Percentiles rank a stretch among this genome's conserved stretches.
These are phyloP conservation scores for Campopleginae sp. DNA, from an alignment of 2,888 invertebrate genomes.

Conservation along the genomic window DNA sequence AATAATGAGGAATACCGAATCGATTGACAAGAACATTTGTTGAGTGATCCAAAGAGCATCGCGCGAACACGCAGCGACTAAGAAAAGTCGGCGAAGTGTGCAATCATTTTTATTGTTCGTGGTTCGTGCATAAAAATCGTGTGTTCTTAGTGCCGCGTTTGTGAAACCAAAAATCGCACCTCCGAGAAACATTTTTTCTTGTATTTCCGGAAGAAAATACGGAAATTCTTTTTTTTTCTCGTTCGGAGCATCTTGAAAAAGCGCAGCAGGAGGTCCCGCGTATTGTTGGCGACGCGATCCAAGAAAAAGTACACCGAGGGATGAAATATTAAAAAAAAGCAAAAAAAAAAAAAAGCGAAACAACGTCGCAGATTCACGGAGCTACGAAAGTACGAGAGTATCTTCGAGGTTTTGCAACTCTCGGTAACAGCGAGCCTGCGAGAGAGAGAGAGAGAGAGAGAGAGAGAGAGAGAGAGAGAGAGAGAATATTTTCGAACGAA, in stretches of 20 bases:
- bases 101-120: not conserved
- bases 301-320: not conserved
- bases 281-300: not conserved
- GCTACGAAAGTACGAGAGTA: not conserved
- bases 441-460: too few species aligned
- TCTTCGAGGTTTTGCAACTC: not conserved
- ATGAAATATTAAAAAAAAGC: not conserved
- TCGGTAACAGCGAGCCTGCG: not conserved
- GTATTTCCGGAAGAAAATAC: not conserved
- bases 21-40: conserved; percentile 3
- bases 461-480: not conserved
- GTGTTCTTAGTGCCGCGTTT: not conserved
- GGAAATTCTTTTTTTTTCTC: not conserved
- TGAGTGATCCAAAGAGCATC: conserved; percentile 13
- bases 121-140: not conserved
- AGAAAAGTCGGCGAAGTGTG: not conserved
- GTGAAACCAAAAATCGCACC: not conserved
- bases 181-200: not conserved
- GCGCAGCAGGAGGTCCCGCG: not conserved
- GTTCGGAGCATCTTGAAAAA: not conserved
- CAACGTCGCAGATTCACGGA: not conserved
- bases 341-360: not conserved
- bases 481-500: not conserved
- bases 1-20: conserved; percentile 3
- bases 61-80: not conserved